Evolutionary conservation across 2,888 invertebrate genomes (phyloP), one percentile per base, ranked within the genome.

Genomic region (Taphrorychus bicolor): DNA sequence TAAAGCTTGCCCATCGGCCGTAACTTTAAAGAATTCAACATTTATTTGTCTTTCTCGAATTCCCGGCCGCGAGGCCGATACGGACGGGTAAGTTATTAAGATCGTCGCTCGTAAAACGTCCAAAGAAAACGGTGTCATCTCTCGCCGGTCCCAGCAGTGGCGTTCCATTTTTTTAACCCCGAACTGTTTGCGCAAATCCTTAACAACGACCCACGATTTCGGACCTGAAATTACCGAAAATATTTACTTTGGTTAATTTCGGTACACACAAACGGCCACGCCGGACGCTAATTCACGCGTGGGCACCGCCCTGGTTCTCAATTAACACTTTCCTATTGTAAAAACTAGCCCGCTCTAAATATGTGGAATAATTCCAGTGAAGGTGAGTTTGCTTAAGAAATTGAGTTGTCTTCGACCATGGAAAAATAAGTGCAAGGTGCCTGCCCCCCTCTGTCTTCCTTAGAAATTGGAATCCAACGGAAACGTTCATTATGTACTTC

Each of bases 51-150:
- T 45, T 45, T 45, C 45, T 45, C 45, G 45, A 45, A 45, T 45
- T 45, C 45, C 45, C 45, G 45, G 14, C 45, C 45, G 11, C 45
- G 51, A 51, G 17, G n/a, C n/a, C 51, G 51, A 51, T 51, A 51
- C 51, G 51, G 51, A 51, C 51, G 16, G 51, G 19, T 51, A 51
- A 51, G 21, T 51, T 51, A 51, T 51, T 51, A 51, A 51, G 51
- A 51, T 51, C 51, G 51, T 14, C 51, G 51, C n/a, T 51, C 51
- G 51, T 51, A 51, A 51, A 51, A 51, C 22, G 51, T 51, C 51
- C 22, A n/a, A 22, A 21, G 21, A 32, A 32, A 45, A 45, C 45
- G 5, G 45, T 45, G 45, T 45, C 45, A 45, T 17, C 14, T 45
- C 16, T 14, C 7, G 16, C 16, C 16, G 45, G 14, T n/a, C n/a